Evolutionary conservation across 2,888 invertebrate species (phyloP).

Genomic region (Epiperipatus broadwayi): DNA sequence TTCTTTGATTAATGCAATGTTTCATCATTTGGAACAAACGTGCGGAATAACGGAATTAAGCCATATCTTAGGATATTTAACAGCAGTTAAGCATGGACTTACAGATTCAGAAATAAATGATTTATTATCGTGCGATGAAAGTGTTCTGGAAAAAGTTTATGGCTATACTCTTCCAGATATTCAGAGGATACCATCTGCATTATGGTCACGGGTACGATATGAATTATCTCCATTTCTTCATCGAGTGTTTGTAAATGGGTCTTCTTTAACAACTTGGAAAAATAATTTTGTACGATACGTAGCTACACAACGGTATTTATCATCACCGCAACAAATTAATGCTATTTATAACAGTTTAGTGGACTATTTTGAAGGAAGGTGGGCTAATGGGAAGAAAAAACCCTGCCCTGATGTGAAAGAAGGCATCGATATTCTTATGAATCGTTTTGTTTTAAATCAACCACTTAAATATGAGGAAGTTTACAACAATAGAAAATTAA

Average conservation of each 20-base stretch:
- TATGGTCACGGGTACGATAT: too few species aligned
- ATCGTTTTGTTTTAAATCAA: slow-evolving; percentile 11
- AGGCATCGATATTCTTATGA: slow-evolving; percentile 16
- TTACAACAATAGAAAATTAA: too few species aligned
- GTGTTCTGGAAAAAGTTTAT: slow-evolving; percentile 19
- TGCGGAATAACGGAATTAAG: neutral
- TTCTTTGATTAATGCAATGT: neutral
- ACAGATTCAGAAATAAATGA: slow-evolving; percentile 59
- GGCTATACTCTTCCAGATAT: slow-evolving; percentile 12
- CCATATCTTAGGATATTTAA: slow-evolving; percentile 47
- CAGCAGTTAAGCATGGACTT: slow-evolving; percentile 54
- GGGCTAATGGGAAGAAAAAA: slow-evolving; percentile 20
- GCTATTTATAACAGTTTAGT: slow-evolving; percentile 19
- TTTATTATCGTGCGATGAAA: slow-evolving; percentile 27
- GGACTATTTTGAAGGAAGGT: slow-evolving; percentile 25
- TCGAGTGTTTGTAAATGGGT: too few species aligned
- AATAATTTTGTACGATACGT: too few species aligned
- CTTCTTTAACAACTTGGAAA: too few species aligned
- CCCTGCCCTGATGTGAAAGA: slow-evolving; percentile 30
- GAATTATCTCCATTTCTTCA: too few species aligned
- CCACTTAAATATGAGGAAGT: too few species aligned
- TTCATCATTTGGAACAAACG: neutral
- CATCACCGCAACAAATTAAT: too few species aligned
- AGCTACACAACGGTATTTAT: too few species aligned
- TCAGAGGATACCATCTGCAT: too few species aligned